Percentiles rank a stretch among this genome's conserved stretches.
Evolutionary conservation across 2,797 vertebrate genomes (phyloP).

Genomic region (Alosa sapidissima): DNA sequence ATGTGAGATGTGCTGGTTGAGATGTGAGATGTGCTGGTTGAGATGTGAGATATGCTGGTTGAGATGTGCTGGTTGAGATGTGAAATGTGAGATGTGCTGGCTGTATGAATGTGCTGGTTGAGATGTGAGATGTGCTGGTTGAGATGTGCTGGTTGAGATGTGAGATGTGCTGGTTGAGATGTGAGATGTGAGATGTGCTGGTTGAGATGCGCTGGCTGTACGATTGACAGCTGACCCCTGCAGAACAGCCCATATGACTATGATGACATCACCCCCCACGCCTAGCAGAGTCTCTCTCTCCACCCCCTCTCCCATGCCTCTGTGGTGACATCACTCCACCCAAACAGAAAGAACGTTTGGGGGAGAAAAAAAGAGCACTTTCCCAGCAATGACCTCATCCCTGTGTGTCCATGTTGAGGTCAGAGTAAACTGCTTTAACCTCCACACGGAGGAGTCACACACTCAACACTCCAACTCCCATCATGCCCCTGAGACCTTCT

Average conservation of each 20-base stretch:
- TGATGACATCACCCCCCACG: conserved; percentile 43
- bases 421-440: not conserved
- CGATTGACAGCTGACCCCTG: conserved; percentile 17
- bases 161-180: no score
- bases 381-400: conserved; percentile 28
- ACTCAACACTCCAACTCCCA: not conserved
- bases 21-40: not conserved
- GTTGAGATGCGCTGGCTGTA: not conserved
- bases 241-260: conserved; percentile 38
- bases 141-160: no score
- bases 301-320: not conserved
- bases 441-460: not conserved
- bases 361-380: conserved; percentile 39
- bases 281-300: conserved; percentile 9
- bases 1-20: no score
- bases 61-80: no score
- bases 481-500: not conserved
- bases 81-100: no score
- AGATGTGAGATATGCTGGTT: no score
- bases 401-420: not conserved
- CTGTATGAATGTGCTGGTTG: no score
- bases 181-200: not conserved
- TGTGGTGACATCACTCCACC: conserved; percentile 39
- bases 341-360: conserved; percentile 33
- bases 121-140: no score